Evolutionary conservation across 2,888 invertebrate species (phyloP), one percentile per base, ranked within the genome.

Genomic region (Labia minor): DNA sequence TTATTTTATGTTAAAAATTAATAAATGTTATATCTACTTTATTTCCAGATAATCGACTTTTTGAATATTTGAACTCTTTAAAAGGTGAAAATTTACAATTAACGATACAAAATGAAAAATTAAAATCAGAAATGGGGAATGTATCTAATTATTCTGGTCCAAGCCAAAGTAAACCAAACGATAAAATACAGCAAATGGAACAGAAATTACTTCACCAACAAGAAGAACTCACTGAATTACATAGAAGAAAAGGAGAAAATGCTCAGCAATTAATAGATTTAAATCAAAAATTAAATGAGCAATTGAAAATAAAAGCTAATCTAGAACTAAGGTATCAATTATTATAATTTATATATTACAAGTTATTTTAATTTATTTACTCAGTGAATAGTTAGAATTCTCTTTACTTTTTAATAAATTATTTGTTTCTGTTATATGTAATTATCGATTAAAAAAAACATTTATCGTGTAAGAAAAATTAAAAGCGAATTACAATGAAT

Each of bases 231-330:
- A 94, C 95, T 0, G 92, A 91, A 67, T 78, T 96, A 67, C 95
- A 95, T 75, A 83, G 90, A 72, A 84, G 92, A 67, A 87, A 92
- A 77, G 93, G 95, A 62, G 95, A 96, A 81, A 93, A 94, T 80
- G 85, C 95, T 1, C 95, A 96, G 76, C 89, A 93, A 80, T 90
- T 96, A 71, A 91, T 96, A 69, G 94, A 92, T 77, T 81, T 96
- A 37, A 95, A 92, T 79, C 84, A 86, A 71, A 86, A 85, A 78
- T 81, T 95, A 61, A 92, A 93, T 76, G 92, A 94, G 71, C 87
- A 90, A 74, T 91, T 91, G 72, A 90, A 89, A 75, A 82, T 86
- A 70, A 76, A 94, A 68, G 82, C 84, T 65, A 78, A 81, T 62
- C 90, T 89, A 78, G 92, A 92, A 77, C 76, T 84, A 66, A 84